phyloP scores from a whole-genome alignment of 1,140 invertebrate species.

The Liolophura sinensis region DNA sequence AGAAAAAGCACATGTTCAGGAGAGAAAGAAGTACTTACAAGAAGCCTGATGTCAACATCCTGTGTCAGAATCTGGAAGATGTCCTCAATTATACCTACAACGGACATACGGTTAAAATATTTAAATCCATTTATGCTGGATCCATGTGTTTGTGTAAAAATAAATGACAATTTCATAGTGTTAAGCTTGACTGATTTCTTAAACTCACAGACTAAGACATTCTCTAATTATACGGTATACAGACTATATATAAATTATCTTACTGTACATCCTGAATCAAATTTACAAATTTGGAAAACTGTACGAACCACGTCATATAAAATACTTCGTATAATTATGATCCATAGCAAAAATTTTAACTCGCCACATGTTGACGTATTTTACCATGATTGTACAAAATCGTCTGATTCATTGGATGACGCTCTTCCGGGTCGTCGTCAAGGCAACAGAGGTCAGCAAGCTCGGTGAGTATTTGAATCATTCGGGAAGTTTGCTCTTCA shows the following conservation, averaged over 20 bases:
- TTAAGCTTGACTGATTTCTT: no score
- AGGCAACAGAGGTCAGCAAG: slow-evolving; percentile 41
- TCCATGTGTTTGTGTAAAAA: no score
- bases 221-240: no score
- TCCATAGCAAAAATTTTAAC: background rate
- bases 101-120: slow-evolving; percentile 10
- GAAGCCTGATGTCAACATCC: slow-evolving; percentile 50
- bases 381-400: slow-evolving; percentile 50
- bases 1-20: no score
- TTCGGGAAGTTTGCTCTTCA: slow-evolving; percentile 33
- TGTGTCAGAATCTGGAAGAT: slow-evolving; percentile 44
- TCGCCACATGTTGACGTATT: background rate
- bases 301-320: no score
- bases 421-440: slow-evolving; percentile 38
- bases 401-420: slow-evolving; percentile 48
- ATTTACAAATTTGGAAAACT: no score
- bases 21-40: slow-evolving; percentile 35
- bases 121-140: no score
- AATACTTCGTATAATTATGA: no score
- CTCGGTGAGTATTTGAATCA: slow-evolving; percentile 36
- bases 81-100: slow-evolving; percentile 39
- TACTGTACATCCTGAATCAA: no score
- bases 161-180: no score
- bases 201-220: no score
- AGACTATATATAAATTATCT: no score